Conservation (phyloP, 2,888 invertebrate genomes). For the Dynastes hyllus region DNA sequence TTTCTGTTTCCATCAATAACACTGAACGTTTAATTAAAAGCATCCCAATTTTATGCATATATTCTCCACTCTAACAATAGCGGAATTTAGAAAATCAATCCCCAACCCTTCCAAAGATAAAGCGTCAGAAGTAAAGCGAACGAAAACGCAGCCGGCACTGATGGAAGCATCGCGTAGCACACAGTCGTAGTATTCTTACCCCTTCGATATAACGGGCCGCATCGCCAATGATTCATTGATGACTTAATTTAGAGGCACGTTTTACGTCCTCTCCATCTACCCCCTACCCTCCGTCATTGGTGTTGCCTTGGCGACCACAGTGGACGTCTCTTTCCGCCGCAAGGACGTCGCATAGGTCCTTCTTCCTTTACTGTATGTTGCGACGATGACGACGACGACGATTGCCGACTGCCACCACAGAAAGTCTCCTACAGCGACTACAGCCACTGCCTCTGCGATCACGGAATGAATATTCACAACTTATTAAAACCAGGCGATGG, state of each 20-base stretch:
- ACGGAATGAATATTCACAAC: conserved; percentile 72
- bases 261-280: not conserved
- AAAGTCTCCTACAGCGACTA: conserved; percentile 32
- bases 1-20: too few relatives aligned
- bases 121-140: not conserved
- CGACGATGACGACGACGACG: conserved; percentile 46
- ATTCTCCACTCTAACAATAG: not conserved
- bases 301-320: conserved; percentile 59
- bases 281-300: conserved; percentile 8
- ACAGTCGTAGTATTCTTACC: conserved; percentile 53
- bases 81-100: conserved; percentile 1
- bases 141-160: not conserved
- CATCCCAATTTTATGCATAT: too few relatives aligned
- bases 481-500: conserved; percentile 68
- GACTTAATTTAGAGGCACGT: conserved; percentile 60
- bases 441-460: conserved; percentile 54
- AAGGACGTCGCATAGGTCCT: conserved; percentile 53
- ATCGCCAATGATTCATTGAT: conserved; percentile 63
- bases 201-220: conserved; percentile 59
- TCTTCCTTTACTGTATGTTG: conserved; percentile 53
- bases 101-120: conserved; percentile 2
- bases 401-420: conserved; percentile 30
- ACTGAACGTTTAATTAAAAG: too few relatives aligned
- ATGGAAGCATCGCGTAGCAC: not conserved
- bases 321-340: conserved; percentile 56